Evolutionary conservation across 2,113 vertebrate genomes (phyloP).

Genomic region (Oncorhynchus gorbuscha): DNA sequence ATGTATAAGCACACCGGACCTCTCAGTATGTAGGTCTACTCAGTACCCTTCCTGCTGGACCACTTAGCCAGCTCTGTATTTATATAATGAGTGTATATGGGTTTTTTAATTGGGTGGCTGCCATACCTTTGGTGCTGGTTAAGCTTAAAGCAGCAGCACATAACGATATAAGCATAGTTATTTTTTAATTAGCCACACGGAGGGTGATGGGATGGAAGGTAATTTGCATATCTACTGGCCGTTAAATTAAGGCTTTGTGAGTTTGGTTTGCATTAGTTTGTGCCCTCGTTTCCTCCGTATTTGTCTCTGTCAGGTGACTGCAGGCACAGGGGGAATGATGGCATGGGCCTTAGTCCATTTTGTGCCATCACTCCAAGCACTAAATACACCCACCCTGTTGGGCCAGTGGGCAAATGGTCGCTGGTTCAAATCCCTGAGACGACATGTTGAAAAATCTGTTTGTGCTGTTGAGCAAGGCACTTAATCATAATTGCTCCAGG

Average conservation of each 20-base stretch:
- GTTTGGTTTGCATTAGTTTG: not conserved
- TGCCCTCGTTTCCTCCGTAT: not conserved
- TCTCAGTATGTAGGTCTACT: not conserved
- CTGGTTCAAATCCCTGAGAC: too few relatives aligned
- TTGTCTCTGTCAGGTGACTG: not conserved
- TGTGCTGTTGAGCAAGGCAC: too few relatives aligned
- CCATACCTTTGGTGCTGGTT: not conserved
- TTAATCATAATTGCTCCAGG: too few relatives aligned
- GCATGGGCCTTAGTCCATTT: too few relatives aligned
- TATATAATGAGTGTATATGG: not conserved
- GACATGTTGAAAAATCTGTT: too few relatives aligned
- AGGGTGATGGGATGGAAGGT: constrained; percentile 7
- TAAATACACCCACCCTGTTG: too few relatives aligned
- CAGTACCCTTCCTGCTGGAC: not conserved
- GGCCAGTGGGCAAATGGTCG: too few relatives aligned
- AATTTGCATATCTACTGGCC: constrained; percentile 10
- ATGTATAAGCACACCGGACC: not conserved
- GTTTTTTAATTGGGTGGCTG: constrained; percentile 14
- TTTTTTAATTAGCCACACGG: constrained; percentile 19
- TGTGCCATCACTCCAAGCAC: too few relatives aligned
- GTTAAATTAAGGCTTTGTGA: constrained; percentile 14
- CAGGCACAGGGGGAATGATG: not conserved
- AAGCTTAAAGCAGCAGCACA: not conserved
- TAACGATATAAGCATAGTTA: constrained; percentile 5
- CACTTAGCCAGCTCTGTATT: constrained; percentile 15